These are phyloP conservation scores for Odontesthes bonariensis DNA, from an alignment of 2,113 vertebrate genomes.

Conservation along the genomic window DNA sequence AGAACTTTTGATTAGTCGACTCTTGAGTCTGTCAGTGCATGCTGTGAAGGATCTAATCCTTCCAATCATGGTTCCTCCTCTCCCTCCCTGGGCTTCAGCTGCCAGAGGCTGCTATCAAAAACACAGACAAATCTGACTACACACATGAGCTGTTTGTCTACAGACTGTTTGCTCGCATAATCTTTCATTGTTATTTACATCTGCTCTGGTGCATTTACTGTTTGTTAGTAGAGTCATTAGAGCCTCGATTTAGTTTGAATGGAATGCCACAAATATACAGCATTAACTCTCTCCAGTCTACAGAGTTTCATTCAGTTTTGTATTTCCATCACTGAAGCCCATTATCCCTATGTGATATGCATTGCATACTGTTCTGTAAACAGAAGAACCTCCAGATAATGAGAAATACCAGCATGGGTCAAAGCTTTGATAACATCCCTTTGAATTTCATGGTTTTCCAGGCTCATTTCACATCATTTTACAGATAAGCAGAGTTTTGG, in stretches of 20 bases:
- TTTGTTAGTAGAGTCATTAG: too few relatives aligned
- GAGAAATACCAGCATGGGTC: conserved; percentile 24
- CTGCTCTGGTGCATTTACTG: too few relatives aligned
- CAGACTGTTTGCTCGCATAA: neutral
- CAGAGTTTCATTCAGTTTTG: conserved; percentile 1
- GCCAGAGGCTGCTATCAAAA: neutral
- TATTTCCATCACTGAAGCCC: neutral
- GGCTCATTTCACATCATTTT: neutral
- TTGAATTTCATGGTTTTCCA: neutral
- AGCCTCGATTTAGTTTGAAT: too few relatives aligned
- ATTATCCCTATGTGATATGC: conserved; percentile 28
- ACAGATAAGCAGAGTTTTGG: neutral
- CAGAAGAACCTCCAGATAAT: conserved; percentile 32
- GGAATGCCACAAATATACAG: too few relatives aligned
- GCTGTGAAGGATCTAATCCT: too few relatives aligned
- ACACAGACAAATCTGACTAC: conserved; percentile 10
- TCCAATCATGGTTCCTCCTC: too few relatives aligned
- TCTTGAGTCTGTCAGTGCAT: too few relatives aligned
- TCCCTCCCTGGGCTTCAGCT: too few relatives aligned
- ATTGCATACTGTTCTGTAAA: conserved; percentile 34
- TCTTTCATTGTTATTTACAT: neutral
- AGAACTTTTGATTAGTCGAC: too few relatives aligned
- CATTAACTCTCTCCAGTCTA: neutral
- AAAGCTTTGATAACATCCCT: conserved; percentile 17
- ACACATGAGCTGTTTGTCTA: neutral